A percentile compares a stretch with the other conserved stretches of the same genome.
Conservation (phyloP, 2,113 vertebrate genomes). For the Gobiocypris rarus region DNA sequence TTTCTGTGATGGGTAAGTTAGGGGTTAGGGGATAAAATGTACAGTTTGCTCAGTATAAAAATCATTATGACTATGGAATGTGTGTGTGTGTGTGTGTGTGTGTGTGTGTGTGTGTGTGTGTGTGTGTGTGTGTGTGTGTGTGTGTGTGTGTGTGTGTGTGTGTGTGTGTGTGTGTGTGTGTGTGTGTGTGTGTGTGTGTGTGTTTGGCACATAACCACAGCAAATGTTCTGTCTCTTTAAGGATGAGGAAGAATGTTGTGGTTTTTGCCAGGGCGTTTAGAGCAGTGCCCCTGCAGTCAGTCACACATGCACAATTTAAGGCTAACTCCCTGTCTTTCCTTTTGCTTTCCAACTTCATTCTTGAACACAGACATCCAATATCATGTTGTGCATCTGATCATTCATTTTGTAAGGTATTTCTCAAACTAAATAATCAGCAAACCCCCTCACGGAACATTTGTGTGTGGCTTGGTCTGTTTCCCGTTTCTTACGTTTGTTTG, state of each 20-base stretch:
- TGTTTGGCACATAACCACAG: slow-evolving; percentile 66
- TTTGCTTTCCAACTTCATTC: not conserved
- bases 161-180: not conserved
- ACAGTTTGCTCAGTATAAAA: no score
- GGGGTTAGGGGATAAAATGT: no score
- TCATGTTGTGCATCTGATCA: slow-evolving; percentile 31
- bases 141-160: slow-evolving; percentile 9
- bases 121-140: not conserved
- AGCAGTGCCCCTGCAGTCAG: slow-evolving; percentile 72
- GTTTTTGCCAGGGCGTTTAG: slow-evolving; percentile 73
- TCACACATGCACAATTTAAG: slow-evolving; percentile 65
- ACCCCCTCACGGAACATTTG: slow-evolving; percentile 32
- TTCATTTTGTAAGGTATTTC: not conserved
- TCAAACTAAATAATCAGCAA: slow-evolving; percentile 30
- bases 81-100: not conserved
- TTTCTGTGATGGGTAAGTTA: no score
- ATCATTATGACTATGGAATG: no score
- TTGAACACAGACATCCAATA: slow-evolving; percentile 1
- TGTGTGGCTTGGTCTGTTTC: slow-evolving; percentile 52
- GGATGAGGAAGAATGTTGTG: slow-evolving; percentile 73
- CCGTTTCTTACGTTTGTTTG: slow-evolving; percentile 63
- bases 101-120: not conserved
- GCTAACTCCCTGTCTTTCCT: slow-evolving; percentile 17
- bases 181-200: slow-evolving; percentile 31
- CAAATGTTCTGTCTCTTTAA: slow-evolving; percentile 73